These are phyloP conservation scores for Seladonia tumulorum DNA, from an alignment of 2,888 invertebrate species.

Conservation along the genomic window DNA sequence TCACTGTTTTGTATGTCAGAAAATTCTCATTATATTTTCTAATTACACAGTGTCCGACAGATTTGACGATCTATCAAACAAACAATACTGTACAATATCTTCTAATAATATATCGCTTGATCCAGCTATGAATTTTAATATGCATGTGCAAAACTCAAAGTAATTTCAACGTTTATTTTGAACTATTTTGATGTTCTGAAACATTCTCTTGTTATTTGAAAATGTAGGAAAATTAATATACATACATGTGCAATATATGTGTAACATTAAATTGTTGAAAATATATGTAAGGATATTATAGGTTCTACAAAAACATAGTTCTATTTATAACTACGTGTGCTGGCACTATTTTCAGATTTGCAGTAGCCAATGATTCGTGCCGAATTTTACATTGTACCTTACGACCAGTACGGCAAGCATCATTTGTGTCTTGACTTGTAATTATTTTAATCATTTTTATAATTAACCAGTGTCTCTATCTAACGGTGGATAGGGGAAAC, in stretches of 20 bases:
- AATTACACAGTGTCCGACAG: neutral
- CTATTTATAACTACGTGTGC: conserved; percentile 2
- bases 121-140: conserved; percentile 17
- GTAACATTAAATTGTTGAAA: neutral
- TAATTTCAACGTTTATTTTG: conserved; percentile 14
- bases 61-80: neutral
- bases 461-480: too few relatives aligned
- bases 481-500: too few relatives aligned
- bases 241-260: neutral
- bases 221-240: neutral
- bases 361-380: neutral
- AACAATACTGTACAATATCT: neutral
- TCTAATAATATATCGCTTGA: conserved; percentile 33
- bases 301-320: neutral
- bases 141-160: neutral
- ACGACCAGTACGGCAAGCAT: neutral
- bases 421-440: neutral
- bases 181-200: neutral
- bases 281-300: neutral
- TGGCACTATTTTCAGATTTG: neutral
- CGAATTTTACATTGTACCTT: neutral
- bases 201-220: conserved; percentile 7
- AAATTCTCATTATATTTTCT: conserved; percentile 36
- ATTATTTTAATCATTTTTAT: neutral
- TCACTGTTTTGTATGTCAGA: neutral